Conservation (phyloP, 2,797 vertebrate genomes). For the Vespertilio murinus region DNA sequence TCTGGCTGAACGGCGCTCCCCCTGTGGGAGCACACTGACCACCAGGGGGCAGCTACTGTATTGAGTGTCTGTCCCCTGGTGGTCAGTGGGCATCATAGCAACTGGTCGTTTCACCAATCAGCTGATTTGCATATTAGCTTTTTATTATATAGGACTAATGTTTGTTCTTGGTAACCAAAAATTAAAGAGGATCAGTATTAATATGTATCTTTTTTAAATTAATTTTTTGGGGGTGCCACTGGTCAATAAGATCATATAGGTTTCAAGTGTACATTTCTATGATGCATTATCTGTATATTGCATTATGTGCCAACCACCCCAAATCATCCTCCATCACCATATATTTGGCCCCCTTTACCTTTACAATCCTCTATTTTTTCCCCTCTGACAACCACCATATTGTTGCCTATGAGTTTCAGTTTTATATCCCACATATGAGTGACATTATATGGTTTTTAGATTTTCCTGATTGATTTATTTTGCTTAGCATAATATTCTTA, state of each 20-base stretch:
- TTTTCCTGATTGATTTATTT: background rate
- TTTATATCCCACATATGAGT: background rate
- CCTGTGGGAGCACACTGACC: no score
- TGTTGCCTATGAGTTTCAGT: background rate
- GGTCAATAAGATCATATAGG: background rate
- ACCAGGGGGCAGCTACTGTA: no score
- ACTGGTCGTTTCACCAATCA: no score
- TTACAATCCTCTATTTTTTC: background rate
- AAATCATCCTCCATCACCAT: background rate
- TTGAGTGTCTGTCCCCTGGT: no score
- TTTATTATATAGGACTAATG: background rate
- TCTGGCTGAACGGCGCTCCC: no score
- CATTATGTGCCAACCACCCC: background rate
- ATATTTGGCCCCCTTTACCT: background rate
- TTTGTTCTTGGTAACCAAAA: conserved; percentile 24
- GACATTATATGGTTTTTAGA: background rate
- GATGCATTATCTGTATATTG: background rate
- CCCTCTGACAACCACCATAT: background rate
- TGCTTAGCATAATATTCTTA: background rate
- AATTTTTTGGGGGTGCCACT: background rate
- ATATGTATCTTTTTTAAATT: background rate
- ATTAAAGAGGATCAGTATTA: background rate
- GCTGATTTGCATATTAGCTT: no score
- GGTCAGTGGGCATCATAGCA: no score
- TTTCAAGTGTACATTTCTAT: background rate